Percentiles rank a stretch among this genome's conserved stretches.
These are phyloP conservation scores for Axea sp. DNA, from an alignment of 2,888 invertebrate species.

Conservation along the genomic window DNA sequence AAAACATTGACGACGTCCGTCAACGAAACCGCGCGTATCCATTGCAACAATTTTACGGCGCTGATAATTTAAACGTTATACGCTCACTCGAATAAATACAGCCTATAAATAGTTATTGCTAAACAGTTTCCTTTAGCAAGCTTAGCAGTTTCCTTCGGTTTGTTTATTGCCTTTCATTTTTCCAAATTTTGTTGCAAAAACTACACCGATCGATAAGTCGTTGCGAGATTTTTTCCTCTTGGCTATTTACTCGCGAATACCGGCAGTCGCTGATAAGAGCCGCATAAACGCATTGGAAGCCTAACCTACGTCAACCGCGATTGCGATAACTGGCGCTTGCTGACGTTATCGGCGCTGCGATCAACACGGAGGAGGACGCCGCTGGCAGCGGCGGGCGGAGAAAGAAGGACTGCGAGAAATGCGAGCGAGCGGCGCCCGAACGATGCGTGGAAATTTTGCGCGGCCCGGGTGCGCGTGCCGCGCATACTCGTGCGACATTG, in stretches of 20 bases:
- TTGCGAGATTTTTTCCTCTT: background rate
- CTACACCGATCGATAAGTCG: background rate
- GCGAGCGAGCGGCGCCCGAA: conserved; percentile 8
- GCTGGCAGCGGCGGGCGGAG: background rate
- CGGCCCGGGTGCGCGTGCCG: conserved; percentile 30
- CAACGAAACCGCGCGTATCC: too few relatives aligned
- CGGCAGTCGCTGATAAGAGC: conserved; percentile 11
- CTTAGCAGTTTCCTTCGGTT: too few relatives aligned
- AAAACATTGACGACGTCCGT: too few relatives aligned
- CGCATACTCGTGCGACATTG: conserved; percentile 55
- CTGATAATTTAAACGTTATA: too few relatives aligned
- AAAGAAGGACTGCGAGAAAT: background rate
- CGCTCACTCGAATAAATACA: too few relatives aligned
- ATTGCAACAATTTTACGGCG: too few relatives aligned
- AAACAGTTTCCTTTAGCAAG: too few relatives aligned
- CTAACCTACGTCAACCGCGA: conserved; percentile 43
- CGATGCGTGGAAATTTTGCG: conserved; percentile 27
- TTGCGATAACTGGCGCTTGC: conserved; percentile 33
- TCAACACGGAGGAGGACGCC: conserved; percentile 15
- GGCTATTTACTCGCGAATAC: conserved; percentile 7
- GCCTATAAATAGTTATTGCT: too few relatives aligned
- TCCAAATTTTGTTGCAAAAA: too few relatives aligned
- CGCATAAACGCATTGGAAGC: conserved; percentile 19
- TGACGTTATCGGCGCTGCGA: conserved; percentile 21
- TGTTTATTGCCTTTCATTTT: too few relatives aligned